A percentile compares a stretch with the other conserved stretches of the same genome.
These are phyloP conservation scores for Ptilodon capucinus DNA, from an alignment of 2,888 invertebrate species.

Conservation along the genomic window DNA sequence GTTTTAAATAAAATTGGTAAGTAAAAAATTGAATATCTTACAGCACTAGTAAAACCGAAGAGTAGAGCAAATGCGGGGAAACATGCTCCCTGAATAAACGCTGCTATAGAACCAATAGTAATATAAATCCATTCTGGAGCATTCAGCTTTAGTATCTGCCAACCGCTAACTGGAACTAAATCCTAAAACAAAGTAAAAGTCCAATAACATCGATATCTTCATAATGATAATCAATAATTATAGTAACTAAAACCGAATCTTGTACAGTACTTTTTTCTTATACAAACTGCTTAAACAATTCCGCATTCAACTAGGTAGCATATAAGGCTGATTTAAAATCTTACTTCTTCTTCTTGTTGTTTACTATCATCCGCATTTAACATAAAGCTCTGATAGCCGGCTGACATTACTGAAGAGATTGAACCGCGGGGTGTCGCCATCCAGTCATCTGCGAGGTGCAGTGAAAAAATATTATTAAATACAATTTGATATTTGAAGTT, in stretches of 20 bases:
- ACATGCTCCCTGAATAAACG: slow-evolving; percentile 84
- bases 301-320: too few species aligned
- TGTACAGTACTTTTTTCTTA: too few species aligned
- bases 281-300: too few species aligned
- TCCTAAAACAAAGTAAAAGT: slow-evolving; percentile 38
- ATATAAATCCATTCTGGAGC: slow-evolving; percentile 85
- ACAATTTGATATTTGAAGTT: neutral
- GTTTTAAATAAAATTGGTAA: neutral
- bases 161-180: slow-evolving; percentile 57
- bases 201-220: too few species aligned
- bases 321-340: too few species aligned
- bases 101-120: slow-evolving; percentile 81
- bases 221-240: too few species aligned
- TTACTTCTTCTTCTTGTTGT: slow-evolving; percentile 66
- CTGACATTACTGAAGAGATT: slow-evolving; percentile 65
- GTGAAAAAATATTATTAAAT: neutral
- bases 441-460: slow-evolving; percentile 60
- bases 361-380: slow-evolving; percentile 55
- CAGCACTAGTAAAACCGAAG: slow-evolving; percentile 85
- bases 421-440: slow-evolving; percentile 69
- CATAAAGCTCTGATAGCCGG: slow-evolving; percentile 61
- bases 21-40: too few species aligned
- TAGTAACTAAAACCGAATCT: too few species aligned
- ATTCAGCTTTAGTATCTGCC: slow-evolving; percentile 83
- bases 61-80: slow-evolving; percentile 87